A percentile compares a stretch with the other conserved stretches of the same genome.
Conservation (phyloP, 2,888 invertebrate species). For the Catocala nupta region DNA sequence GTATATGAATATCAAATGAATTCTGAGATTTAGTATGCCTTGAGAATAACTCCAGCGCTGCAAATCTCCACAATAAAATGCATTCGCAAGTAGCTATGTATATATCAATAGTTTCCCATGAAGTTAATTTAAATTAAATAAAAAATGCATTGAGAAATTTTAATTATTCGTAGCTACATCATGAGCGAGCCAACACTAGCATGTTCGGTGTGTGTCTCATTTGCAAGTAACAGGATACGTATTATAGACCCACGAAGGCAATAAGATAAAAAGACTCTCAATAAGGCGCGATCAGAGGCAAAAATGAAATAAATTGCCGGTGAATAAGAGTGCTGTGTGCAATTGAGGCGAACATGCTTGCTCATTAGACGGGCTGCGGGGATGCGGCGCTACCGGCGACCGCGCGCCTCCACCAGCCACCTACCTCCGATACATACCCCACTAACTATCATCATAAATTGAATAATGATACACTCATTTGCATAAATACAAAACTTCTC, state of each 20-base stretch:
- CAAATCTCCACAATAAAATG: conserved; percentile 25
- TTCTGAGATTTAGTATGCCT: conserved; percentile 58
- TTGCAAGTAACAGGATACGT: conserved; percentile 86
- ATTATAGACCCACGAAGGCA: conserved; percentile 86
- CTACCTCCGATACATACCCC: conserved; percentile 23
- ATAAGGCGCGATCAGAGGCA: conserved; percentile 87
- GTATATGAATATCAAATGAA: conserved; percentile 59
- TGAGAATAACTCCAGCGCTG: conserved; percentile 21
- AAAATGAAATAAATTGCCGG: conserved; percentile 87
- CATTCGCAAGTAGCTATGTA: conserved; percentile 27
- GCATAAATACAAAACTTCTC: conserved; percentile 43
- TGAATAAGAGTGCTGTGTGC: conserved; percentile 86
- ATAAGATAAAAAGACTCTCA: conserved; percentile 86
- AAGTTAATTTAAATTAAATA: conserved; percentile 50
- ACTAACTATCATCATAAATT: conserved; percentile 34
- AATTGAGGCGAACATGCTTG: conserved; percentile 86
- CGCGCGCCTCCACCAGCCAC: conserved; percentile 33
- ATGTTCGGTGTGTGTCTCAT: conserved; percentile 83
- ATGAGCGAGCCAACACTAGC: conserved; percentile 78
- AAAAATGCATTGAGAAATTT: conserved; percentile 66
- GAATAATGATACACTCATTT: conserved; percentile 37
- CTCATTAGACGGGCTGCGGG: conserved; percentile 79
- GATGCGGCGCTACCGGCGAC: conserved; percentile 53
- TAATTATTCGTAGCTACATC: conserved; percentile 82
- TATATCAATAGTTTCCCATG: conserved; percentile 47